A percentile compares a stretch with the other conserved stretches of the same genome.
Evolutionary conservation across 2,113 vertebrate species (phyloP).

Genomic region (Campylomormyrus tamandua): DNA sequence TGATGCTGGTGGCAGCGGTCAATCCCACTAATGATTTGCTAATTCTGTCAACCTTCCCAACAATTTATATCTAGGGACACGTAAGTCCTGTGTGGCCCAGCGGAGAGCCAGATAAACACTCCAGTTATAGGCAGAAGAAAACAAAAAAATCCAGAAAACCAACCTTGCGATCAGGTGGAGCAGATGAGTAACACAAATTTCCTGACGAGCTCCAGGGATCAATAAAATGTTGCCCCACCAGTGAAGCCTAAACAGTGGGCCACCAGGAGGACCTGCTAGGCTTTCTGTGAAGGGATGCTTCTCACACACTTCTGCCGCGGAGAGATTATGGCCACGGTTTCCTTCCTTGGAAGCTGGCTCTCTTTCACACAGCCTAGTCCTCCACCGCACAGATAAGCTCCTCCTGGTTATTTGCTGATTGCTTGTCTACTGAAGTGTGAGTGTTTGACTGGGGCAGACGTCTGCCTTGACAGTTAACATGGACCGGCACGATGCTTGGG

Average conservation of each 20-base stretch:
- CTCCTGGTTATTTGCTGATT: conserved; percentile 32
- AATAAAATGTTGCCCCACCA: conserved; percentile 27
- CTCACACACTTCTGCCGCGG: neutral
- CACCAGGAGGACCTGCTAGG: neutral
- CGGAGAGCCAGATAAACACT: neutral
- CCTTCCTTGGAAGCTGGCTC: neutral
- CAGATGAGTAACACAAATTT: conserved; percentile 45
- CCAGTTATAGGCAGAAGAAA: neutral
- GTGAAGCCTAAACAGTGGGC: neutral
- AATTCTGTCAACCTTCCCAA: neutral
- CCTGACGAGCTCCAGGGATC: conserved; percentile 35
- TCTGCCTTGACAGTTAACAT: conserved; percentile 25
- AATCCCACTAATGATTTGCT: neutral
- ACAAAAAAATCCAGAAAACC: conserved; percentile 8
- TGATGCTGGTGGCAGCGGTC: neutral
- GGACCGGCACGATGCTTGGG: neutral
- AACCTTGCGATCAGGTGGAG: conserved; percentile 29
- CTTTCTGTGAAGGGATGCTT: neutral
- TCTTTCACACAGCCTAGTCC: conserved; percentile 23
- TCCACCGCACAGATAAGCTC: conserved; percentile 35
- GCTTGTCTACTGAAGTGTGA: conserved; percentile 29
- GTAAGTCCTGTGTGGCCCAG: neutral
- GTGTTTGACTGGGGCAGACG: conserved; percentile 33
- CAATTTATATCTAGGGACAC: neutral
- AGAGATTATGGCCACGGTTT: neutral